Conservation (phyloP, 2,113 vertebrate species). For the Spea multiplicata region DNA sequence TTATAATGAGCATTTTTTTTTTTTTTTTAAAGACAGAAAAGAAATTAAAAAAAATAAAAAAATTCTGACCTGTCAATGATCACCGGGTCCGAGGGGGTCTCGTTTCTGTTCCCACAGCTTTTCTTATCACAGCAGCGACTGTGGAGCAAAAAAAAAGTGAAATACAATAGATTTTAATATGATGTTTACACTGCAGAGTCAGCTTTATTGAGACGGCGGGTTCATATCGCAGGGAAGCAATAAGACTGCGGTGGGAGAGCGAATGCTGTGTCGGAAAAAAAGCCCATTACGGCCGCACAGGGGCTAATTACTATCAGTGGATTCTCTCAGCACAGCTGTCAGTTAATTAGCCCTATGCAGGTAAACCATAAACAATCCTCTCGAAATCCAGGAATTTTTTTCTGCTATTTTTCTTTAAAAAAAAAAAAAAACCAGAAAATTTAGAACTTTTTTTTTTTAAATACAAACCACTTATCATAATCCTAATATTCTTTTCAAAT, state of each 20-base stretch:
- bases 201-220: constrained; percentile 70
- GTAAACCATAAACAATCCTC: not conserved
- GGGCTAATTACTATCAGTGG: constrained; percentile 76
- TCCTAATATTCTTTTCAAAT: too few relatives aligned
- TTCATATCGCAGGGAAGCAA: constrained; percentile 66
- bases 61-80: constrained; percentile 99
- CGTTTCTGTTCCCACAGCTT: constrained; percentile 98
- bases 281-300: constrained; percentile 65
- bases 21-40: constrained; percentile 51
- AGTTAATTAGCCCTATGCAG: constrained; percentile 55
- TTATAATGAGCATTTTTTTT: constrained; percentile 61
- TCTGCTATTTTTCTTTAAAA: too few relatives aligned
- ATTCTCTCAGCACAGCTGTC: constrained; percentile 66
- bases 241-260: constrained; percentile 67
- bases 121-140: constrained; percentile 99
- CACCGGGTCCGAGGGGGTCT: constrained; percentile 98
- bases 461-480: too few relatives aligned
- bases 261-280: constrained; percentile 54
- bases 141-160: constrained; percentile 65
- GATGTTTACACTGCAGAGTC: constrained; percentile 71
- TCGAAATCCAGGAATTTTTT: too few relatives aligned
- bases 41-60: constrained; percentile 61
- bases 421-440: too few relatives aligned
- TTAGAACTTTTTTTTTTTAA: too few relatives aligned
- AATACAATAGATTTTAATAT: constrained; percentile 66